These are phyloP conservation scores for Coreius guichenoti DNA, from an alignment of 2,797 vertebrate species.

Conservation along the genomic window DNA sequence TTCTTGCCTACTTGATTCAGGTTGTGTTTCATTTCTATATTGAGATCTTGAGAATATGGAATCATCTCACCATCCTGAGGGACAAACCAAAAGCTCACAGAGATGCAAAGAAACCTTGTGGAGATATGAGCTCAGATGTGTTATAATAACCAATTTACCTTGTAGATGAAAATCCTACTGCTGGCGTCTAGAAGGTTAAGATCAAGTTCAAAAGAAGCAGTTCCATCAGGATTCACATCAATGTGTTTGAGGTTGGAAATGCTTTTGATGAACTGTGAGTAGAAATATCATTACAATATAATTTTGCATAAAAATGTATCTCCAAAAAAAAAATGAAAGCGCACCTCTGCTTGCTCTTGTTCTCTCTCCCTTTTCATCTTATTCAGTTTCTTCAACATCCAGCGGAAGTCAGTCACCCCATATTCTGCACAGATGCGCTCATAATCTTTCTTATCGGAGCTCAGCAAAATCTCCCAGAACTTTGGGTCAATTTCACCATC, in stretches of 20 bases:
- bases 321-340: neutral
- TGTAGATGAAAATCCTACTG: slow-evolving; percentile 83
- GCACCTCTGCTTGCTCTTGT: slow-evolving; percentile 79
- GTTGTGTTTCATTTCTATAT: slow-evolving; percentile 76
- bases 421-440: slow-evolving; percentile 85
- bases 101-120: neutral
- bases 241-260: slow-evolving; percentile 79
- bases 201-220: slow-evolving; percentile 83
- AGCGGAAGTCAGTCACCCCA: slow-evolving; percentile 86
- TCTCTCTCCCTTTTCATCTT: slow-evolving; percentile 82
- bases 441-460: slow-evolving; percentile 86
- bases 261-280: slow-evolving; percentile 76
- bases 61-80: slow-evolving; percentile 82
- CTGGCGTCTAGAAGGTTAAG: slow-evolving; percentile 81
- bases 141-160: slow-evolving; percentile 74
- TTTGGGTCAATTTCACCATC: slow-evolving; percentile 76
- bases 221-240: slow-evolving; percentile 74
- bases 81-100: slow-evolving; percentile 12
- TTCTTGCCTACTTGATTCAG: slow-evolving; percentile 78
- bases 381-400: slow-evolving; percentile 87
- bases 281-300: slow-evolving; percentile 6
- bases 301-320: neutral
- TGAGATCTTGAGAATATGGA: slow-evolving; percentile 75
- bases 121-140: neutral
- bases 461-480: slow-evolving; percentile 86